Evolutionary conservation across 2,888 invertebrate genomes (phyloP).

Genomic region (Zeuzera pyrina): DNA sequence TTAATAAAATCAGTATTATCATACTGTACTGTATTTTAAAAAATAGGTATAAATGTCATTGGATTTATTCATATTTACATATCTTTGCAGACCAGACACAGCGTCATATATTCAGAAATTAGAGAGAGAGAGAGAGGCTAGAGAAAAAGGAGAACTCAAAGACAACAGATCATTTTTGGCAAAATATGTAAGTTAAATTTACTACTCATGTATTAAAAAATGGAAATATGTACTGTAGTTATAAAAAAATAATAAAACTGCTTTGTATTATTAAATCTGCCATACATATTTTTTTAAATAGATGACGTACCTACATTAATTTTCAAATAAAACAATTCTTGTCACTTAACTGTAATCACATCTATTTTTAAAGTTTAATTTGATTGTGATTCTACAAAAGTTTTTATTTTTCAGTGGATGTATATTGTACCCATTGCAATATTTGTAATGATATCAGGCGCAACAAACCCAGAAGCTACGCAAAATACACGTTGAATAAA

Average conservation of each 20-base stretch:
- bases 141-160: constrained; percentile 90
- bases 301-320: too few species aligned
- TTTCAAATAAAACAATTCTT: too few species aligned
- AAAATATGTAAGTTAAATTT: constrained; percentile 99
- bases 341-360: too few species aligned
- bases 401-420: constrained; percentile 91
- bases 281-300: too few species aligned
- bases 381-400: background rate
- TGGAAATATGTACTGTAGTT: too few species aligned
- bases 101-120: constrained; percentile 94
- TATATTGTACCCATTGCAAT: constrained; percentile 96
- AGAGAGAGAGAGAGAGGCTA: constrained; percentile 91
- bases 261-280: too few species aligned
- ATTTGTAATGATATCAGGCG: constrained; percentile 91
- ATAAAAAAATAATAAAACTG: too few species aligned
- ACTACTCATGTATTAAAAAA: too few species aligned
- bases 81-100: constrained; percentile 86
- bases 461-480: constrained; percentile 82
- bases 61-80: background rate
- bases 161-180: constrained; percentile 97
- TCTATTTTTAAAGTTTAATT: too few species aligned
- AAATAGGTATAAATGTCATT: background rate
- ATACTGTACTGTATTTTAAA: too few species aligned
- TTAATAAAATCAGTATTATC: too few species aligned
- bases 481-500: constrained; percentile 42